Conservation (phyloP, 2,113 vertebrate genomes). For the Ginglymostoma cirratum region DNA sequence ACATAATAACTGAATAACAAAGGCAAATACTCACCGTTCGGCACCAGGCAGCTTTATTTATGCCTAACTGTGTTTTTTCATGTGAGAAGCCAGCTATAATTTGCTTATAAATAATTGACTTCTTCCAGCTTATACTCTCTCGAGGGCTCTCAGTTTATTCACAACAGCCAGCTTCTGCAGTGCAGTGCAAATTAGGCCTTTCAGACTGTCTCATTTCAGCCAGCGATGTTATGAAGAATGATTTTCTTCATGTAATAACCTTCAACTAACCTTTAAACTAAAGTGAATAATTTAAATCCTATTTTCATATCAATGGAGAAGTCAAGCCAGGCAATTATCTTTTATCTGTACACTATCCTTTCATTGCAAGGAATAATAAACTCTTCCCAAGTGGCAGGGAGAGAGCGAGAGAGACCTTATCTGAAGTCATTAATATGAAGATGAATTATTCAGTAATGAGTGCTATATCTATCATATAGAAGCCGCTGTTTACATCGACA, state of each 20-base stretch:
- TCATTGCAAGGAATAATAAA: slow-evolving; percentile 85
- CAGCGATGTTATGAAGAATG: slow-evolving; percentile 56
- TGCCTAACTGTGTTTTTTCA: slow-evolving; percentile 56
- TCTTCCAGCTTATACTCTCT: slow-evolving; percentile 70
- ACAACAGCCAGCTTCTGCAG: slow-evolving; percentile 59
- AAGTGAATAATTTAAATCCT: slow-evolving; percentile 83
- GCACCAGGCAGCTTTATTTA: slow-evolving; percentile 52
- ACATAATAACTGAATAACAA: slow-evolving; percentile 16
- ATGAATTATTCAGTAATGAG: slow-evolving; percentile 88
- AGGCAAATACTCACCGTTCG: slow-evolving; percentile 16
- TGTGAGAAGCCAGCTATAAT: slow-evolving; percentile 67
- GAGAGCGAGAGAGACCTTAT: slow-evolving; percentile 59
- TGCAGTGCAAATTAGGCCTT: slow-evolving; percentile 73
- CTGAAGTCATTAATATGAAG: slow-evolving; percentile 69
- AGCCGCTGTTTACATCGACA: slow-evolving; percentile 59
- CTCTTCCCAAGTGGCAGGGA: slow-evolving; percentile 70
- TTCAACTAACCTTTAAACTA: slow-evolving; percentile 87
- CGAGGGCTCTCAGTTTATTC: slow-evolving; percentile 71
- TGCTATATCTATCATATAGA: slow-evolving; percentile 63
- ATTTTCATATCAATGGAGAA: slow-evolving; percentile 90
- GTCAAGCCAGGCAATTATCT: slow-evolving; percentile 97
- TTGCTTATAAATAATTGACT: slow-evolving; percentile 93
- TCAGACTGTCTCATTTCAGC: slow-evolving; percentile 71
- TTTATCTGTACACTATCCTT: slow-evolving; percentile 85
- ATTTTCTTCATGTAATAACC: slow-evolving; percentile 62